These are phyloP conservation scores for Drosophila sp. DNA, from an alignment of 1,140 invertebrate species.

Conservation along the genomic window DNA sequence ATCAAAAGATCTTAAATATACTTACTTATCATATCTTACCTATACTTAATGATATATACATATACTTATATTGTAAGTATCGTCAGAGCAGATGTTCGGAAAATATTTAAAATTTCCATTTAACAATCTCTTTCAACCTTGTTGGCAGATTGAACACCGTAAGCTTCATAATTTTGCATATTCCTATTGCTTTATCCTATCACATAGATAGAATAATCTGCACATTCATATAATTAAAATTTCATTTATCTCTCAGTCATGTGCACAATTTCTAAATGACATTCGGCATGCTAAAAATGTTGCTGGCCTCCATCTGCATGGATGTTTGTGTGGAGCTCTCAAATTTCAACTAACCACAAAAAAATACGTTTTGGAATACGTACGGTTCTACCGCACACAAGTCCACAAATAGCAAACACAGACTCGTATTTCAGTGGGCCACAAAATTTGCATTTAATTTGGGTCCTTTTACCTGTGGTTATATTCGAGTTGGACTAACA, in stretches of 20 bases:
- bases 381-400: neutral
- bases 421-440: neutral
- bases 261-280: neutral
- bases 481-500: conserved; percentile 1
- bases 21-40: too few relatives aligned
- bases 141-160: neutral
- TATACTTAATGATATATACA: too few relatives aligned
- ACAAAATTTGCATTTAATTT: conserved; percentile 12
- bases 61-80: too few relatives aligned
- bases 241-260: conserved; percentile 6
- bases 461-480: neutral
- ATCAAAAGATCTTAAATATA: too few relatives aligned
- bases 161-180: neutral
- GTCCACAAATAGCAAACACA: conserved; percentile 8
- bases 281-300: neutral
- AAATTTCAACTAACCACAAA: neutral
- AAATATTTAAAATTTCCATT: too few relatives aligned
- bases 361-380: neutral
- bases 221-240: conserved; percentile 15
- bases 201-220: neutral
- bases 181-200: neutral
- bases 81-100: too few relatives aligned
- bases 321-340: neutral
- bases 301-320: neutral
- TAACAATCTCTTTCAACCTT: neutral